Evolutionary conservation across 2,888 invertebrate species (phyloP).

Genomic region (Drosophila sordidula): DNA sequence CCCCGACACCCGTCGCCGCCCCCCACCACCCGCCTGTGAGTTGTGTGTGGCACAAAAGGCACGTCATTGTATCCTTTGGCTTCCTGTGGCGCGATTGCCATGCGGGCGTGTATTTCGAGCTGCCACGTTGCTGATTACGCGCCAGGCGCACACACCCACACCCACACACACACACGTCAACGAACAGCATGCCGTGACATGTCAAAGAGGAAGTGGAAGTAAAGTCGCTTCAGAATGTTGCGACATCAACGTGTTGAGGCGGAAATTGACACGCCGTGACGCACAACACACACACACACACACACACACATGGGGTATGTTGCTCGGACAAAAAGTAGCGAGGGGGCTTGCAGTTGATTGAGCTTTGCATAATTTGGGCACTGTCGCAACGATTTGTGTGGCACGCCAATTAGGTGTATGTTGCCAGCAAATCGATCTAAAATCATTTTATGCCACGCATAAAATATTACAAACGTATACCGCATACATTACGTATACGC

Average conservation of each 20-base stretch:
- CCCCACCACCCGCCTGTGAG: conserved; percentile 21
- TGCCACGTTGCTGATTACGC: conserved; percentile 75
- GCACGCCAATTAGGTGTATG: conserved; percentile 45
- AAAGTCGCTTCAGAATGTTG: conserved; percentile 46
- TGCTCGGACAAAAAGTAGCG: background rate
- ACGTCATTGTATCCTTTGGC: conserved; percentile 68
- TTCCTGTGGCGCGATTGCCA: conserved; percentile 64
- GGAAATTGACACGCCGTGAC: conserved; percentile 67
- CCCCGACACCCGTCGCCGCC: background rate
- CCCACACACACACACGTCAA: background rate
- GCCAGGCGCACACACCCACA: conserved; percentile 18
- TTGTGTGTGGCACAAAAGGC: conserved; percentile 36
- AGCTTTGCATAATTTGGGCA: conserved; percentile 63
- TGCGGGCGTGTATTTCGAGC: conserved; percentile 51
- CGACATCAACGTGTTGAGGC: conserved; percentile 67
- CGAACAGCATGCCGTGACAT: conserved; percentile 46
- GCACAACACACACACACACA: conserved; percentile 1
- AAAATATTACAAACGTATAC: background rate
- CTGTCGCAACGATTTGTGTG: conserved; percentile 18
- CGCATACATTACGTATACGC: conserved; percentile 1
- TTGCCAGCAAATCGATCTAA: conserved; percentile 44
- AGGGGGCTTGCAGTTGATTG: conserved; percentile 40
- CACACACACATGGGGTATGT: too few species aligned
- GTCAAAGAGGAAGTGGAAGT: conserved; percentile 43
- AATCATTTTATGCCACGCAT: conserved; percentile 17